phyloP scores from a whole-genome alignment of 2,113 vertebrate species.

The Anolis sagrei region DNA sequence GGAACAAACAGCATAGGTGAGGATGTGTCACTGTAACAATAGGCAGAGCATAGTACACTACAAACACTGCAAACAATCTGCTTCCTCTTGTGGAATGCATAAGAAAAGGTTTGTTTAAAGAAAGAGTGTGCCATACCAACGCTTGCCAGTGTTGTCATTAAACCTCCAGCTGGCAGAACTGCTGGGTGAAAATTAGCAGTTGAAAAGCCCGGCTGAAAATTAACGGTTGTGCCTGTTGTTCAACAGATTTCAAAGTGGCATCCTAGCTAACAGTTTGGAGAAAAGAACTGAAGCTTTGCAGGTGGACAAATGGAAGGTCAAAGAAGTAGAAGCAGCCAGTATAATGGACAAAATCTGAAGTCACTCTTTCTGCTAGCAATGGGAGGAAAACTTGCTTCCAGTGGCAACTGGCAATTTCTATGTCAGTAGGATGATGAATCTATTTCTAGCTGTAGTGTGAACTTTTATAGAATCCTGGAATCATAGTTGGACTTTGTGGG shows the following conservation, averaged over 20 bases:
- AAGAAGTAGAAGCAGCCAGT: background rate
- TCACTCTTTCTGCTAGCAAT: background rate
- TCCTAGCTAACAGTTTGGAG: background rate
- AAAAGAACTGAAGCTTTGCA: background rate
- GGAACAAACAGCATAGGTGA: conserved; percentile 65
- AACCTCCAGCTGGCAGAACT: conserved; percentile 25
- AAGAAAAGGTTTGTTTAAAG: conserved; percentile 51
- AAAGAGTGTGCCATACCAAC: conserved; percentile 39
- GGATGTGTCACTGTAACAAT: conserved; percentile 59
- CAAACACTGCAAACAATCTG: conserved; percentile 53
- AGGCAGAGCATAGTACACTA: conserved; percentile 53
- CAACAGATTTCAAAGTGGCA: conserved; percentile 1
- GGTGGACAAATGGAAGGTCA: background rate
- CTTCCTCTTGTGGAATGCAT: conserved; percentile 32
- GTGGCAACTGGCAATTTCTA: no score
- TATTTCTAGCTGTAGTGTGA: no score
- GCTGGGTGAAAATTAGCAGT: no score
- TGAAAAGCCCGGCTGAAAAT: conserved; percentile 4
- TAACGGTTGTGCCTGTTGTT: conserved; percentile 28
- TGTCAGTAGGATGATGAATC: no score
- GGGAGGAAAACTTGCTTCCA: background rate
- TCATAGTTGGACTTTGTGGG: no score
- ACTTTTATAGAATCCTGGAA: no score
- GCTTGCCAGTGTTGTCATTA: conserved; percentile 42
- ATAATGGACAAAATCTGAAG: background rate